Percentiles rank a stretch among this genome's conserved stretches.
Conservation (phyloP, 2,797 vertebrate genomes). For the Propithecus perrieri region DNA sequence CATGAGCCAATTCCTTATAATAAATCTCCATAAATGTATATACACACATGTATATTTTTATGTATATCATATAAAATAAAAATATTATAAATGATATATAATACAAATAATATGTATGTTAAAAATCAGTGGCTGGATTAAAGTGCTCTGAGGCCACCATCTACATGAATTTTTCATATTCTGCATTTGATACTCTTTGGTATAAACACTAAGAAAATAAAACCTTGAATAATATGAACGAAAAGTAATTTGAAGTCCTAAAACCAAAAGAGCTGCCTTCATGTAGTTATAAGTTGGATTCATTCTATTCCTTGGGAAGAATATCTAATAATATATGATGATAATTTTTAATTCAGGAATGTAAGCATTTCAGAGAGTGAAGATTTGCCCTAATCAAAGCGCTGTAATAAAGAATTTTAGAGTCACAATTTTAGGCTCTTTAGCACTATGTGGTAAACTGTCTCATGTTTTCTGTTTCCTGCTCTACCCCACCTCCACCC, state of each 20-base stretch:
- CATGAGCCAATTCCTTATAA: background rate
- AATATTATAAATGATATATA: background rate
- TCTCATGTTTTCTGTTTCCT: background rate
- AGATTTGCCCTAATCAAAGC: background rate
- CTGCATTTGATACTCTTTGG: background rate
- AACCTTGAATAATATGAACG: background rate
- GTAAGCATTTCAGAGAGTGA: background rate
- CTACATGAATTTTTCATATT: background rate
- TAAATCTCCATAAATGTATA: background rate
- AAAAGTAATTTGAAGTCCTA: background rate
- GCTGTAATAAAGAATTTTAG: background rate
- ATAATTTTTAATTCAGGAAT: background rate
- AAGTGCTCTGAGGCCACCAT: background rate
- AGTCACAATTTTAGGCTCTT: background rate
- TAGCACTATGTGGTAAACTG: background rate
- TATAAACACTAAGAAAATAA: background rate
- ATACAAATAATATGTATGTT: background rate
- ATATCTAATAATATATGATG: background rate
- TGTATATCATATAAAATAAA: background rate
- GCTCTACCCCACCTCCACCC: fast-evolving
- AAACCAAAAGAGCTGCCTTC: background rate
- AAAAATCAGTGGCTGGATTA: background rate
- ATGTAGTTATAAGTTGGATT: background rate
- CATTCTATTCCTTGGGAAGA: background rate
- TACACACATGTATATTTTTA: background rate